Percentiles rank a stretch among this genome's conserved stretches.
phyloP scores from a whole-genome alignment of 2,888 invertebrate genomes.

The Sarcophaga rosellei region DNA sequence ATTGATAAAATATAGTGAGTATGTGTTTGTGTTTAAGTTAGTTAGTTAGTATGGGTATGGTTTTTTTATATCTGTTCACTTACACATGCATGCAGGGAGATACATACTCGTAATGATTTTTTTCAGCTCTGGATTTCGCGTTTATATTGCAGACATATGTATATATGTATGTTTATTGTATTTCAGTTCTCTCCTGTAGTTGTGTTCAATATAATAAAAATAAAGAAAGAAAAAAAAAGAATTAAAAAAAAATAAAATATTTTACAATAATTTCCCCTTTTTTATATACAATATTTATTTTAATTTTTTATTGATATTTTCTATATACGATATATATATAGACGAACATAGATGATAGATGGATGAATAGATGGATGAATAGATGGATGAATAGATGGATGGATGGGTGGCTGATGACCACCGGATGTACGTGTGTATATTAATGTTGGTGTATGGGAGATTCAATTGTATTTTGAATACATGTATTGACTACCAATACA shows the following conservation, averaged over 20 bases:
- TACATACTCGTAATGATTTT: slow-evolving; percentile 35
- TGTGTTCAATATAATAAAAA: slow-evolving; percentile 47
- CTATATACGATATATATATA: neutral
- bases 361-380: neutral
- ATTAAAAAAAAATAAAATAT: slow-evolving; percentile 37
- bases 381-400: slow-evolving; percentile 25
- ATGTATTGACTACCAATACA: slow-evolving; percentile 32
- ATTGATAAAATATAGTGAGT: neutral
- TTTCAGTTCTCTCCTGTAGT: slow-evolving; percentile 20
- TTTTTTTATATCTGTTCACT: neutral
- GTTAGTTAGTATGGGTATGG: neutral
- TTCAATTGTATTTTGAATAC: neutral
- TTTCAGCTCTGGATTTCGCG: neutral
- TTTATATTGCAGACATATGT: neutral
- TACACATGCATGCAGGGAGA: neutral
- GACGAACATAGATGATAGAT: neutral
- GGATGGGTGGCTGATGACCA: neutral
- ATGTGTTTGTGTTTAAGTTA: neutral
- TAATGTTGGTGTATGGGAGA: too few species aligned
- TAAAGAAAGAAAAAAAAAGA: neutral
- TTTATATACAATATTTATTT: slow-evolving; percentile 19
- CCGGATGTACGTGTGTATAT: too few species aligned
- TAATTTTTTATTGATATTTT: slow-evolving; percentile 15
- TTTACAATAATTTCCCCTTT: slow-evolving; percentile 60
- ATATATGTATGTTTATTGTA: slow-evolving; percentile 11